These are phyloP conservation scores for Cephus runcator DNA, from an alignment of 2,888 invertebrate species.

Conservation along the genomic window DNA sequence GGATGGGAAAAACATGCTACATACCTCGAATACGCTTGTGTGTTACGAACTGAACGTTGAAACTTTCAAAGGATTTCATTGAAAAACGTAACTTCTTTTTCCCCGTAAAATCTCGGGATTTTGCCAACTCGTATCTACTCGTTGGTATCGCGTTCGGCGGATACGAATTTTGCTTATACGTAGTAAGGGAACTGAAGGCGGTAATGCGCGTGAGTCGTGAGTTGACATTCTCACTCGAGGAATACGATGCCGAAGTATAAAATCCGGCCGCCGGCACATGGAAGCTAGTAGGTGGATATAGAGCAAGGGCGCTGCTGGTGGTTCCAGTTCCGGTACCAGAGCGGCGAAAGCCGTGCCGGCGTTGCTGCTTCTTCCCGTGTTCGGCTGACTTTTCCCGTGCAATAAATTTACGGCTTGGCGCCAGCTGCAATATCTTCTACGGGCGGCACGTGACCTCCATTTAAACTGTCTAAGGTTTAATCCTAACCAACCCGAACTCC, in stretches of 20 bases:
- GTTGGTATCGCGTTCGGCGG: neutral
- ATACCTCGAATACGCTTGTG: too few relatives aligned
- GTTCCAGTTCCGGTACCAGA: neutral
- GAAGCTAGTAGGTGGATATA: neutral
- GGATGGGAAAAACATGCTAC: too few relatives aligned
- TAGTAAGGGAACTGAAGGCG: too few relatives aligned
- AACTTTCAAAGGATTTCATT: neutral
- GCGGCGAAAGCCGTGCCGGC: too few relatives aligned
- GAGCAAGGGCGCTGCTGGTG: neutral
- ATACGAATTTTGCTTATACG: neutral
- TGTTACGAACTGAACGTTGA: neutral
- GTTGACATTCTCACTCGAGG: neutral
- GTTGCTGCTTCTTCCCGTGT: neutral
- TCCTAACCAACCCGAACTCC: neutral
- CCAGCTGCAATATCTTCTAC: constrained; percentile 3
- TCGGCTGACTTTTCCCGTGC: neutral
- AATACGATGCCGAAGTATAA: too few relatives aligned
- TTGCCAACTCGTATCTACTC: neutral
- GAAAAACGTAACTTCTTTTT: neutral
- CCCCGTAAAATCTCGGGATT: neutral
- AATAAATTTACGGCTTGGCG: constrained; percentile 3
- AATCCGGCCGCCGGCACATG: neutral
- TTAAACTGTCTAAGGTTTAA: neutral
- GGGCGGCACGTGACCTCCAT: constrained; percentile 6
- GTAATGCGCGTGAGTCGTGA: neutral